These are phyloP conservation scores for Xylota segnis DNA, from an alignment of 2,888 invertebrate genomes.

Conservation along the genomic window DNA sequence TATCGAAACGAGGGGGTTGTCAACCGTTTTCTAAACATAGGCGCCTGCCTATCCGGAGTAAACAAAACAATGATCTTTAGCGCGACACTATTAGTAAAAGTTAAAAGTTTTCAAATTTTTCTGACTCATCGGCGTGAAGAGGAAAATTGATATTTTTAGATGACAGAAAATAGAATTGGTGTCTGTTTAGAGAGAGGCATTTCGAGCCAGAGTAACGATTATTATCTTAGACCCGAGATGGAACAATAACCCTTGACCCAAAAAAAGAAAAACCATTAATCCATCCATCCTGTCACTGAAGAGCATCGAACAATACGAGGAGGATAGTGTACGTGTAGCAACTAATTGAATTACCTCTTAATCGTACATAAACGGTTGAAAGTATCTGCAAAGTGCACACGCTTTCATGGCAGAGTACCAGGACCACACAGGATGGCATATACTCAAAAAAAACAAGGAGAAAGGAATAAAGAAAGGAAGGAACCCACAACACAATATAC, in stretches of 20 bases:
- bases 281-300: constrained; percentile 4
- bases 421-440: no score
- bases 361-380: constrained; percentile 59
- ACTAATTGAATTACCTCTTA: constrained; percentile 66
- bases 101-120: constrained; percentile 7
- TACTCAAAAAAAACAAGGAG: no score
- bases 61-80: not conserved
- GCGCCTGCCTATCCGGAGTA: not conserved
- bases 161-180: constrained; percentile 14
- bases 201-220: not conserved
- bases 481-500: not conserved
- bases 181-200: not conserved
- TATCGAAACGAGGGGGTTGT: not conserved
- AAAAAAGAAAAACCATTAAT: constrained; percentile 10
- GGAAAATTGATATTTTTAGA: constrained; percentile 10
- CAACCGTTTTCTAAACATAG: not conserved
- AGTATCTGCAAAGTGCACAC: constrained; percentile 53
- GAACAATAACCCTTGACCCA: constrained; percentile 56
- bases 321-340: no score
- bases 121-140: not conserved
- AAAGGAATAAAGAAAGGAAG: no score
- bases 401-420: not conserved
- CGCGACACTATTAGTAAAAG: not conserved
- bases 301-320: no score
- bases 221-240: not conserved